Percentiles rank a stretch among this genome's conserved stretches.
phyloP scores from a whole-genome alignment of 2,113 vertebrate genomes.

The Alosa alosa region DNA sequence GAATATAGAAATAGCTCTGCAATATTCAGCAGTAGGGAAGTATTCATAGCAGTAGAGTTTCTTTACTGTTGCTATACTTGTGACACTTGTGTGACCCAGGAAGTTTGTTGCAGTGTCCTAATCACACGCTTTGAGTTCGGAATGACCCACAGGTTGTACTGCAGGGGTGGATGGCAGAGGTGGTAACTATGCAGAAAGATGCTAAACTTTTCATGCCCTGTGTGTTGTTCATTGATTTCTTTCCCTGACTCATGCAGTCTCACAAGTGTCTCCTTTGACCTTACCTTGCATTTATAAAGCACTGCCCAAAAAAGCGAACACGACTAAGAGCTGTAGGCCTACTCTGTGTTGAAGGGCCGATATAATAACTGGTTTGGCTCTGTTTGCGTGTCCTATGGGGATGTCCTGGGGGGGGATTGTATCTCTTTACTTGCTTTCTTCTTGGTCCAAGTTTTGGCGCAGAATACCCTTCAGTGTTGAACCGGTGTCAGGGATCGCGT shows the following conservation, averaged over 20 bases:
- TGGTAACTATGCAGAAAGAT: not conserved
- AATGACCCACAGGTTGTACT: not conserved
- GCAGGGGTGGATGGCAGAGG: slow-evolving; percentile 20
- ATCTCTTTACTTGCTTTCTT: slow-evolving; percentile 58
- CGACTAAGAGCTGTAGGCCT: slow-evolving; percentile 26
- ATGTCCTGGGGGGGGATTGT: slow-evolving; percentile 52
- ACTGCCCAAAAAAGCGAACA: slow-evolving; percentile 43
- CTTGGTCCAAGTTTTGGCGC: slow-evolving; percentile 53
- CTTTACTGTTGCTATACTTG: not conserved
- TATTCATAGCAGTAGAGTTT: not conserved
- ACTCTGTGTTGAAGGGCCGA: not conserved
- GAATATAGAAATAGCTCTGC: not conserved
- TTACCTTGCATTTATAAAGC: slow-evolving; percentile 48
- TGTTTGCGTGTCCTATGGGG: slow-evolving; percentile 19
- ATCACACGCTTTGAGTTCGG: slow-evolving; percentile 21
- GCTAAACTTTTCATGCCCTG: slow-evolving; percentile 40
- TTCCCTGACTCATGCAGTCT: slow-evolving; percentile 30
- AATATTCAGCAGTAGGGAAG: not conserved
- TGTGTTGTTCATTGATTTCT: slow-evolving; percentile 35
- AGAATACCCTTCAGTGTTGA: slow-evolving; percentile 63
- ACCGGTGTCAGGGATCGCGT: slow-evolving; percentile 60
- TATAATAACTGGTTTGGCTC: slow-evolving; percentile 24
- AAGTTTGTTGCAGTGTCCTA: slow-evolving; percentile 25
- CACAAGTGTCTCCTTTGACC: slow-evolving; percentile 36
- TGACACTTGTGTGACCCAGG: not conserved